Conservation (phyloP, 2,888 invertebrate species). For the Suillia variegata region DNA sequence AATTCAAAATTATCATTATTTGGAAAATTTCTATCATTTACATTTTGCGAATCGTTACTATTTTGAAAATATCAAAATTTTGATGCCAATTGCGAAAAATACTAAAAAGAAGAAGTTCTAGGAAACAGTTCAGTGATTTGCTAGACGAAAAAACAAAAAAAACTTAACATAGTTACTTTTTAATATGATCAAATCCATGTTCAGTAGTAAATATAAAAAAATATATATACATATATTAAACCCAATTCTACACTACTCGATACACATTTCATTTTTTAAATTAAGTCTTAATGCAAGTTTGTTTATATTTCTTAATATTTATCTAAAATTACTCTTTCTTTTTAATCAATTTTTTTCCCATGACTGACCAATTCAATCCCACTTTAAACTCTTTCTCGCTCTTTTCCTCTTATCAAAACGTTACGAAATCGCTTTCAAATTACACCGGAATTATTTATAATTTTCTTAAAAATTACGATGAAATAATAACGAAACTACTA, state of each 20-base stretch:
- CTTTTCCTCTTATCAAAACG: slow-evolving; percentile 23
- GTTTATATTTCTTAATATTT: slow-evolving; percentile 36
- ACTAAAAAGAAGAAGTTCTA: too few species aligned
- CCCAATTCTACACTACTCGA: neutral
- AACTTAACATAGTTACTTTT: too few species aligned
- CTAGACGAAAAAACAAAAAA: too few species aligned
- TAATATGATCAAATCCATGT: too few species aligned
- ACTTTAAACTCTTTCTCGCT: slow-evolving; percentile 43
- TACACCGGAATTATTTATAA: too few species aligned
- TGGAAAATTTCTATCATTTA: neutral
- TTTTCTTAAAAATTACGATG: too few species aligned
- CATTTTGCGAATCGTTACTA: neutral
- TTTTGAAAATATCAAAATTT: neutral
- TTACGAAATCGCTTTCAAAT: too few species aligned
- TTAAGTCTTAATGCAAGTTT: slow-evolving; percentile 19
- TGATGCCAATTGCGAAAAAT: neutral
- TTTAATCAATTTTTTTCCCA: slow-evolving; percentile 53
- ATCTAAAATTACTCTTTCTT: slow-evolving; percentile 49
- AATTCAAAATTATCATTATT: too few species aligned
- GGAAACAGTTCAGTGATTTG: too few species aligned
- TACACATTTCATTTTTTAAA: neutral
- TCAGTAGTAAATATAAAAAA: too few species aligned
- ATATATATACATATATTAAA: too few species aligned
- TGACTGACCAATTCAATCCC: slow-evolving; percentile 46
- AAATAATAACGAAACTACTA: too few species aligned